Conservation (phyloP, 2,797 vertebrate genomes). For the Pangasius macronema region DNA sequence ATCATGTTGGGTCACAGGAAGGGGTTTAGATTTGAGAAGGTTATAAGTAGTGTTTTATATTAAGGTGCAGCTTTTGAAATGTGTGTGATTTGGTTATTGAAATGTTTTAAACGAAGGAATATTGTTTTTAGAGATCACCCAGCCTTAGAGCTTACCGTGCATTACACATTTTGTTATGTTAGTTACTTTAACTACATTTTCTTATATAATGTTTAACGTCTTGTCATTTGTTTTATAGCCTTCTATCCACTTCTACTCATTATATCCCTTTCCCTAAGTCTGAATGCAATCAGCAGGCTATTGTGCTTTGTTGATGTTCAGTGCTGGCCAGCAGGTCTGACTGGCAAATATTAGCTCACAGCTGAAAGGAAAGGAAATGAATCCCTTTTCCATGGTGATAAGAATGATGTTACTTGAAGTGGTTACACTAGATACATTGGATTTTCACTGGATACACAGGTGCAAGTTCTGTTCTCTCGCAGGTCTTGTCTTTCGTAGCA, state of each 20-base stretch:
- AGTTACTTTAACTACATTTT: background rate
- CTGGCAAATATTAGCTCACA: too few relatives aligned
- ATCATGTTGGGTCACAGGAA: too few relatives aligned
- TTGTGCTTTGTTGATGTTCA: background rate
- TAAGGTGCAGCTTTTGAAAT: background rate
- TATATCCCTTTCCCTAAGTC: background rate
- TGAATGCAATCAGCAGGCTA: background rate
- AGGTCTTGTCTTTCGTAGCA: background rate
- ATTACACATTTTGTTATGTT: background rate
- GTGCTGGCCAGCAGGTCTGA: background rate
- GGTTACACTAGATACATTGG: background rate
- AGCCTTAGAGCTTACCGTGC: background rate
- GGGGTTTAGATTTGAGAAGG: background rate
- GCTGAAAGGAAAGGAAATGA: conserved; percentile 11
- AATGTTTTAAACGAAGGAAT: background rate
- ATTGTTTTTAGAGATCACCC: background rate
- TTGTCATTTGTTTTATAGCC: background rate
- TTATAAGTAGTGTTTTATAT: background rate
- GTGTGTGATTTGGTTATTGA: background rate
- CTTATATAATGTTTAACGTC: background rate
- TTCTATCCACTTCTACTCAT: background rate
- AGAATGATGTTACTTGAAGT: background rate
- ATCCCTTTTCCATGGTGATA: background rate
- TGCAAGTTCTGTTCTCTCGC: background rate
- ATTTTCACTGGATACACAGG: background rate